Evolutionary conservation across 2,888 invertebrate genomes (phyloP), one percentile per base, ranked within the genome.

Genomic region (Drosophila tripunctata): DNA sequence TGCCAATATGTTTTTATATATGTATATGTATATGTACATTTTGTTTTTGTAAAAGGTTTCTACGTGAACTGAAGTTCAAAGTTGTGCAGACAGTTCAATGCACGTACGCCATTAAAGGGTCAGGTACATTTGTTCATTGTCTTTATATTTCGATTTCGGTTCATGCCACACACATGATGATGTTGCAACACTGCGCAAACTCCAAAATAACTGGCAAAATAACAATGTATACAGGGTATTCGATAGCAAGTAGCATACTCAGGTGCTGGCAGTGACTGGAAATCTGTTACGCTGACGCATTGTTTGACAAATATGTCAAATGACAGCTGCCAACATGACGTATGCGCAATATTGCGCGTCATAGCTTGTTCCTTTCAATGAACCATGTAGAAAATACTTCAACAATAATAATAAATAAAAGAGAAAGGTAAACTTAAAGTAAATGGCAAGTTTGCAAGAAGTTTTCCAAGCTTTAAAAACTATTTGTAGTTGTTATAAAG

Each of bases 111-210:
- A 63, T 64, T 61, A 63, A 31, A 40, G 45, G 75, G 44, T 63
- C 74, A 75, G 72, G 52, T 75, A 35, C 36, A n/a, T n/a, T 52
- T 17, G 76, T 54, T 72, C 72, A 71, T 72, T 75, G 72, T 75
- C 72, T 72, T 71, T 44, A 65, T 60, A 66, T 57, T 60, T 71
- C 72, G 66, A 75, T 71, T 57, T n/a, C 71, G 72, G 60, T 47
- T 35, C 51, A 58, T 47, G 40, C 4, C 69, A 27, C 35, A 31
- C 27, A 27, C 10, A 10, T 2, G 22, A 36, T 30, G 10, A 17
- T 17, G n/a, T 12, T 7, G 10, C 33, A 40, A 43, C n/a, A n/a
- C 66, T 75, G 71, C 65, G 72, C 75, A 72, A 55, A 65, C 71
- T 72, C 14, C 30, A 36, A 24, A 45, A 43, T 22, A 24, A 21